Evolutionary conservation across 1,140 invertebrate species (phyloP).

Genomic region (Drosophila obscura): DNA sequence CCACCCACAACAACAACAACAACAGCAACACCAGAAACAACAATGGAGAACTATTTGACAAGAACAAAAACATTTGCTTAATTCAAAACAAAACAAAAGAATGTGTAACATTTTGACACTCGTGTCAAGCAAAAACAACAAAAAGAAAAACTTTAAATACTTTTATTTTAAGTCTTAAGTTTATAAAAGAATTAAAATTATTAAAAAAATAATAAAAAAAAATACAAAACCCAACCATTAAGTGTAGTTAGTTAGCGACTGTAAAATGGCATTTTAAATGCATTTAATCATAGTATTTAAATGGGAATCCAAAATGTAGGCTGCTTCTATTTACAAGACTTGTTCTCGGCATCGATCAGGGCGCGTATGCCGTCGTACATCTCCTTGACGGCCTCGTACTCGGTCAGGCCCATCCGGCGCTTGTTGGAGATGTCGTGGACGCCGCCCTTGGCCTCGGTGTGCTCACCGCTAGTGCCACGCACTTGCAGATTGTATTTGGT

Average conservation of each 20-base stretch:
- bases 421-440: conserved; percentile 97
- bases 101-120: conserved; percentile 83
- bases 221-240: conserved; percentile 30
- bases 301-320: background rate
- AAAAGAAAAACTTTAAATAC: conserved; percentile 74
- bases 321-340: background rate
- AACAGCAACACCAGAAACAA: conserved; percentile 52
- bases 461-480: conserved; percentile 95
- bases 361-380: conserved; percentile 94
- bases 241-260: background rate
- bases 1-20: conserved; percentile 38
- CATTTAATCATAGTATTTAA: background rate
- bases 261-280: background rate
- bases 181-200: conserved; percentile 84
- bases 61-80: conserved; percentile 70
- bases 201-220: conserved; percentile 74
- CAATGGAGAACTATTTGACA: conserved; percentile 73
- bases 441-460: conserved; percentile 95
- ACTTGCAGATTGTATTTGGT: conserved; percentile 95
- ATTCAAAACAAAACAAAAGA: conserved; percentile 66
- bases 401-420: conserved; percentile 93
- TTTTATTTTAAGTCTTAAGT: conserved; percentile 84
- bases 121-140: conserved; percentile 79
- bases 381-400: conserved; percentile 93
- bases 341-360: conserved; percentile 91